Conservation (phyloP, 2,888 invertebrate species). For the Balanococcus diminutus region DNA sequence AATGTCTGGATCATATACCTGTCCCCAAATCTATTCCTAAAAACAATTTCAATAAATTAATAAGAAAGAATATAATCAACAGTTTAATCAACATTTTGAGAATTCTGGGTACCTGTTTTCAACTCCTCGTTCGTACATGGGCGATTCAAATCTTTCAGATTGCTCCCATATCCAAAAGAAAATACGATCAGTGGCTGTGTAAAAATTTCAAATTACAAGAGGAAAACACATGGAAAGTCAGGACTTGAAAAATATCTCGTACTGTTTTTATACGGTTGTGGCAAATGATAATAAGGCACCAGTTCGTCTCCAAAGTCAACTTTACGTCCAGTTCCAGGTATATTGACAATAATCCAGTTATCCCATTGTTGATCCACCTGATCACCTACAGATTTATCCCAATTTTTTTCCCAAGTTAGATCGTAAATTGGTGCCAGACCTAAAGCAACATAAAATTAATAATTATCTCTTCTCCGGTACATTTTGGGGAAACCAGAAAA, state of each 20-base stretch:
- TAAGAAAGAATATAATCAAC: neutral
- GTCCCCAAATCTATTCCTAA: neutral
- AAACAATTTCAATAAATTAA: neutral
- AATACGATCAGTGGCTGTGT: neutral
- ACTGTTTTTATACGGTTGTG: neutral
- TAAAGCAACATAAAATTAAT: neutral
- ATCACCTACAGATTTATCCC: neutral
- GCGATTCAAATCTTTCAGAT: neutral
- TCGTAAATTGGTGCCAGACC: neutral
- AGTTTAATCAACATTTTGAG: neutral
- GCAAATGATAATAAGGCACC: neutral
- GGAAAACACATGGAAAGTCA: neutral
- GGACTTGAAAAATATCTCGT: neutral
- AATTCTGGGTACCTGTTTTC: neutral
- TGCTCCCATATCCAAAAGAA: neutral
- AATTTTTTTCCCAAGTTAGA: neutral
- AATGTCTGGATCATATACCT: neutral
- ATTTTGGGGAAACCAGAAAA: neutral
- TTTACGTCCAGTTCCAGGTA: neutral
- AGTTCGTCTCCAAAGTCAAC: neutral
- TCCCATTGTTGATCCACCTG: conserved; percentile 9
- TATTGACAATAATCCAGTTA: neutral
- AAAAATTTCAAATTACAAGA: neutral
- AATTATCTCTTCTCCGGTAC: no score
- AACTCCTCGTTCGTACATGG: neutral